Base-by-base conservation (phyloP, 2,113 vertebrate species). In the Chionis minor region DNA sequence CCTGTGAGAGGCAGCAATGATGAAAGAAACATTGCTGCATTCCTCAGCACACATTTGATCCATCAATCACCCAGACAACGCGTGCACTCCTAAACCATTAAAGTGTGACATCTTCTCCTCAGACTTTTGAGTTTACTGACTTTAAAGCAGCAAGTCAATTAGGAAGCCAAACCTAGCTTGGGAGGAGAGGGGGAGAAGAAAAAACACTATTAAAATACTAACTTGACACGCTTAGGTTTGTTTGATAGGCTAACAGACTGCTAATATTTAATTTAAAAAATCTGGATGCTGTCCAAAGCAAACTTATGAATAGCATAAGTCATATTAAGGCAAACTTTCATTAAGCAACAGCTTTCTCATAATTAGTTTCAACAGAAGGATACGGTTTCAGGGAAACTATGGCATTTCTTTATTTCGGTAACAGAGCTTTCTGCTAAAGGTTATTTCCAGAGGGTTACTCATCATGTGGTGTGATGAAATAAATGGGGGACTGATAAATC, bases 21-120 rank as follows among this genome's bases (percentile, higher is more conserved):
- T 97, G 94, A 90, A 96, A 95, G 86, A 94, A 92, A 91, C 33
- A 7, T 66, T 63, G 80, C 3, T 0, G 72, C 71, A 74, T 91
- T 96, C 93, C 86, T 91, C 85, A 65, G 91, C 96, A 23, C 61
- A 82, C 84, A 75, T 85, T 96, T 96, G 94, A 97, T 84, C 96
- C 94, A 98, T 98, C 97, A 97, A 96, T 98, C 98, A 98, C 83
- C 33, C 75, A 87, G 81, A 92, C 96, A 95, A 95, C 91, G 85
- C 35, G 8, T 92, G 95, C 30, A 38, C 97, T 96, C 86, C 97
- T 94, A 91, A 98, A 95, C 96, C 96, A 86, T 97, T 97, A 95
- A 96, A 96, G 95, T 96, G 96, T 97, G 96, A 96, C 97, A 97
- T 96, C 94, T 88, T 96, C 90, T 94, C 92, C 88, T 93, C 94